Evolutionary conservation across 2,888 invertebrate genomes (phyloP).

Genomic region (Malthinus seriepunctatus): DNA sequence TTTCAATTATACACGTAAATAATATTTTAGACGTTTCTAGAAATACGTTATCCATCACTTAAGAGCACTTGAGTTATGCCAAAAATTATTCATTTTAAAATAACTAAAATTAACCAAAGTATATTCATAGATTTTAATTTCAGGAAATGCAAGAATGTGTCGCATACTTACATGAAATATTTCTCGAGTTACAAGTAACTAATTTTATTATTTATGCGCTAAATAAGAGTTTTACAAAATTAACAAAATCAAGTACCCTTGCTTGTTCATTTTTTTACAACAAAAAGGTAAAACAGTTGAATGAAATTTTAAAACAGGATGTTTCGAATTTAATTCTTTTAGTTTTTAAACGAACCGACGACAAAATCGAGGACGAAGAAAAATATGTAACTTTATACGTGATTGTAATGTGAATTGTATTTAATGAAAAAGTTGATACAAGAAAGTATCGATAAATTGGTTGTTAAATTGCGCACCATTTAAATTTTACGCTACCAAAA

Average conservation of each 20-base stretch:
- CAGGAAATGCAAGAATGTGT: not conserved
- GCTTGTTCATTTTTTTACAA: no score
- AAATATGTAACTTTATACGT: constrained; percentile 24
- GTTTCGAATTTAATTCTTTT: not conserved
- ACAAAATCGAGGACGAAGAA: constrained; percentile 23
- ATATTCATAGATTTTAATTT: no score
- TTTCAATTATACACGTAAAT: not conserved
- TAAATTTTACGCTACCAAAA: no score
- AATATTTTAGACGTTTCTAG: not conserved
- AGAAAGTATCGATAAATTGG: not conserved
- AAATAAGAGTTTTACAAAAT: no score
- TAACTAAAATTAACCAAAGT: no score
- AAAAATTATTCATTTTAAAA: no score
- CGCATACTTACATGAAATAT: not conserved
- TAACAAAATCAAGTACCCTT: no score
- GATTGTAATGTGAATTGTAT: constrained; percentile 19
- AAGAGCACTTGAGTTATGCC: no score
- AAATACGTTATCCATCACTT: constrained; percentile 1
- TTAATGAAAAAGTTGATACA: constrained; percentile 15
- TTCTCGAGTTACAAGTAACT: not conserved
- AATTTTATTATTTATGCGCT: constrained; percentile 4
- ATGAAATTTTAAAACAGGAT: constrained; percentile 3
- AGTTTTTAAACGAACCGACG: constrained; percentile 4
- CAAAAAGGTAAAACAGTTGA: not conserved
- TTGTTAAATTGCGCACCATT: no score